Evolutionary conservation across 2,113 vertebrate genomes (phyloP), one percentile per base, ranked within the genome.

Genomic region (Indicator maculatus): DNA sequence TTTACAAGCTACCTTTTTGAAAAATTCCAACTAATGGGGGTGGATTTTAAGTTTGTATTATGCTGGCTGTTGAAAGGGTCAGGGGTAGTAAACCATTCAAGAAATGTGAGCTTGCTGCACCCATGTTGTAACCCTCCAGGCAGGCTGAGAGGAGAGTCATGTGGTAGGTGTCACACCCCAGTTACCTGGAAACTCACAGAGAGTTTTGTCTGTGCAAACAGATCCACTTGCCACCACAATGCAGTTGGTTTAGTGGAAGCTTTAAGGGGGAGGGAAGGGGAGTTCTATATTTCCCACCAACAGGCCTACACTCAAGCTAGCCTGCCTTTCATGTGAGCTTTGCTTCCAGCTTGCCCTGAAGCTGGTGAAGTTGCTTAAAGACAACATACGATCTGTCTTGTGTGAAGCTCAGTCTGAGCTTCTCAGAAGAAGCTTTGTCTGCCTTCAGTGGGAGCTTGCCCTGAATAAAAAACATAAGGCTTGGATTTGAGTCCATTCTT

Each of bases 171-270:
- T 33, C 82, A 88, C 56, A 89, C 63, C 23, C 30, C 70, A 80
- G 45, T 69, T 93, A 96, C 91, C 93, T 96, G 90, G 80, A 86
- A 91, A 86, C 93, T 91, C 74, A 65, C 39, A 45, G 58, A 50
- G 83, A 67, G 47, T 85, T 86, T 78, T 0, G 2, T 60, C 71
- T 74, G 65, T 38, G 52, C 44, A 81, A 82, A 56, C 53, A 75
- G 58, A 66, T 79, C 58, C 27, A 41, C 53, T 90, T 91, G 45
- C 27, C 69, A 86, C 27, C 52, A 41, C 67, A 50, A 26, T 13
- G 60, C 61, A 58, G 52, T 79, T 60, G 53, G 47, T 86, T 44
- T 52, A 86, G 45, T 64, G 61, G 75, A 52, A 31, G 58, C 83
- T 83, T 83, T 79, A 50, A 52, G 50, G 50, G 50, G 6, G 36